A percentile compares a stretch with the other conserved stretches of the same genome.
These are phyloP conservation scores for Sabatieria punctata DNA, from an alignment of 2,888 invertebrate species.

Conservation along the genomic window DNA sequence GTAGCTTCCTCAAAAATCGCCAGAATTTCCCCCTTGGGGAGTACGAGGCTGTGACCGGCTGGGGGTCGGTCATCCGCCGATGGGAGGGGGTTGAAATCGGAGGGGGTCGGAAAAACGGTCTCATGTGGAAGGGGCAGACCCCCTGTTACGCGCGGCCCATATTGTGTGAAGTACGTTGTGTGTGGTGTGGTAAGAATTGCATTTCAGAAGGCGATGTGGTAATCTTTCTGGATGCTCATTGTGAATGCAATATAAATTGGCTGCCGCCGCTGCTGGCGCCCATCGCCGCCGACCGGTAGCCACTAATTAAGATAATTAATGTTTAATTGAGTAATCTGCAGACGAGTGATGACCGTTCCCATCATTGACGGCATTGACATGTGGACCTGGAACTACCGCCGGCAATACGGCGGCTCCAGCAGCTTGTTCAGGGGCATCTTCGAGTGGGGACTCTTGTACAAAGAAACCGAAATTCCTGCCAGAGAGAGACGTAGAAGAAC, in stretches of 20 bases:
- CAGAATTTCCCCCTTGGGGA: too few species aligned
- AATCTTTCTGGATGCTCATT: slow-evolving; percentile 91
- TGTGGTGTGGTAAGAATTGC: too few species aligned
- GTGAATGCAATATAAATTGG: slow-evolving; percentile 89
- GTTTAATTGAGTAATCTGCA: slow-evolving; percentile 29
- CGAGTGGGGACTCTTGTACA: slow-evolving; percentile 98
- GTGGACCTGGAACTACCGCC: slow-evolving; percentile 76
- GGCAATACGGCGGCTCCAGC: slow-evolving; percentile 55
- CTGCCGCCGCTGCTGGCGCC: slow-evolving; percentile 82
- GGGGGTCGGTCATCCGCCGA: too few species aligned
- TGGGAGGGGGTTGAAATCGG: too few species aligned
- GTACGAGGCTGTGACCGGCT: too few species aligned
- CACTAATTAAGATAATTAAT: background rate
- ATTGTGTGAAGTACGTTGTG: too few species aligned
- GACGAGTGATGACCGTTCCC: slow-evolving; percentile 84
- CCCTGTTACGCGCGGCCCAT: too few species aligned
- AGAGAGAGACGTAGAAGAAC: slow-evolving; percentile 55
- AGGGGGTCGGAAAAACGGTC: too few species aligned
- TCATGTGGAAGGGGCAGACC: too few species aligned
- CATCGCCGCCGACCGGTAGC: slow-evolving; percentile 57
- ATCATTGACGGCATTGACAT: slow-evolving; percentile 94
- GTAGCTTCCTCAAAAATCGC: too few species aligned
- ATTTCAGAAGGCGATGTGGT: slow-evolving; percentile 67
- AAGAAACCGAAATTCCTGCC: slow-evolving; percentile 82
- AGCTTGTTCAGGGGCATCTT: slow-evolving; percentile 57